Percentiles rank a stretch among this genome's conserved stretches.
phyloP scores from a whole-genome alignment of 2,797 vertebrate genomes.

The Crocidura indochinensis region DNA sequence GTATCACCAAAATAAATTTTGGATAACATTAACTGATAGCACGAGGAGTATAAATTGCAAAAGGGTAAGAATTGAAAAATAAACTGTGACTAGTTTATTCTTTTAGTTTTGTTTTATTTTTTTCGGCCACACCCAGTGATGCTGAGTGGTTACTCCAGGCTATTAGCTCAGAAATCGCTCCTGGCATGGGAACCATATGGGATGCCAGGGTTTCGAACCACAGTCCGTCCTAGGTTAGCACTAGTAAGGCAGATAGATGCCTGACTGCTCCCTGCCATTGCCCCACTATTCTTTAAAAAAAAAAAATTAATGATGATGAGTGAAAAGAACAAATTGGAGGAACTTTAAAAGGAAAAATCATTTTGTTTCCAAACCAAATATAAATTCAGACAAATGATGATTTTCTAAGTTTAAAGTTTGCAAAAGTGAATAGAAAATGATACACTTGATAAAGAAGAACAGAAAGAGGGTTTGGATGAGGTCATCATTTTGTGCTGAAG shows the following conservation, averaged over 20 bases:
- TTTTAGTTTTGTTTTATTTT: neutral
- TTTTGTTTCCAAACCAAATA: neutral
- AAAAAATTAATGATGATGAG: too few species aligned
- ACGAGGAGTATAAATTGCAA: neutral
- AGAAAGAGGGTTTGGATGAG: neutral
- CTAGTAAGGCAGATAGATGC: too few species aligned
- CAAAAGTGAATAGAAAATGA: neutral
- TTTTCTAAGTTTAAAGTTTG: neutral
- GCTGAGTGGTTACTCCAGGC: too few species aligned
- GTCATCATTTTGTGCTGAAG: neutral
- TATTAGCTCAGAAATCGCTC: too few species aligned
- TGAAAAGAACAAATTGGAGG: neutral
- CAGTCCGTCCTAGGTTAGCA: too few species aligned
- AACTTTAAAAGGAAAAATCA: neutral
- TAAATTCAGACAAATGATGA: neutral
- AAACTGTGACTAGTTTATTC: neutral
- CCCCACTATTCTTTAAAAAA: too few species aligned
- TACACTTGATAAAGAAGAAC: neutral
- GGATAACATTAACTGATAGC: neutral
- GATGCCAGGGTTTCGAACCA: too few species aligned
- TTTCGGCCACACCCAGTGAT: too few species aligned
- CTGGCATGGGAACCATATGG: too few species aligned
- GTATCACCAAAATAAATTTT: constrained; percentile 19
- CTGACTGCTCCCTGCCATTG: too few species aligned
- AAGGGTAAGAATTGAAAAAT: neutral